phyloP scores from a whole-genome alignment of 2,113 vertebrate species.

The Oryzias melastigma region DNA sequence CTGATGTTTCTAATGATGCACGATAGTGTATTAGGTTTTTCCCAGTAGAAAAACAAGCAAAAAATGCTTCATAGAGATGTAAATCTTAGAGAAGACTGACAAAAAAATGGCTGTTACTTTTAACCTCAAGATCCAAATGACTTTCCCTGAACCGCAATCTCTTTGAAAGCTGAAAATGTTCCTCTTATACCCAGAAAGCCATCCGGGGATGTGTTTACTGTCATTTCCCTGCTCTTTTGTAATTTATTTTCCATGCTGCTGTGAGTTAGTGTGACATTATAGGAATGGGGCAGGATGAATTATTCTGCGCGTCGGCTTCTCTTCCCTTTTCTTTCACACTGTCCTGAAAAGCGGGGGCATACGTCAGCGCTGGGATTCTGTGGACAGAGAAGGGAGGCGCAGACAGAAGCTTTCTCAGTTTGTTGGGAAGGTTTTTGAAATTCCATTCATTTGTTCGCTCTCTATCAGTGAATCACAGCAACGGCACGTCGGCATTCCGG shows the following conservation, averaged over 20 bases:
- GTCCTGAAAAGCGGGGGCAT: slow-evolving; percentile 19
- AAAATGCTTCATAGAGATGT: slow-evolving; percentile 20
- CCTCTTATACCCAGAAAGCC: slow-evolving; percentile 42
- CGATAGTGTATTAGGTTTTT: slow-evolving; percentile 36
- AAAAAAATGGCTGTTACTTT: slow-evolving; percentile 39
- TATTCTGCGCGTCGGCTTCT: slow-evolving; percentile 23
- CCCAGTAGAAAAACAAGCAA: slow-evolving; percentile 16
- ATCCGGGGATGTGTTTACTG: slow-evolving; percentile 55
- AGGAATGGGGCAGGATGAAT: slow-evolving; percentile 33
- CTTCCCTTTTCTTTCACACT: slow-evolving; percentile 26
- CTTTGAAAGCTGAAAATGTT: slow-evolving; percentile 31
- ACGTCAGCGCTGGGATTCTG: slow-evolving; percentile 25
- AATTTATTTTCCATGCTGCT: slow-evolving; percentile 46
- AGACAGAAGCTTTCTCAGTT: slow-evolving; percentile 11
- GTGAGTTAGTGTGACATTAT: slow-evolving; percentile 54
- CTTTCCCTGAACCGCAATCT: slow-evolving; percentile 31
- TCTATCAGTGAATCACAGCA: slow-evolving; percentile 36
- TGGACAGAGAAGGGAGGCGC: slow-evolving; percentile 14
- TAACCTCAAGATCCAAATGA: slow-evolving; percentile 48
- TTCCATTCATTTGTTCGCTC: slow-evolving; percentile 37
- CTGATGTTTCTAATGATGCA: slow-evolving; percentile 5
- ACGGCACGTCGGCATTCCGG: slow-evolving; percentile 31
- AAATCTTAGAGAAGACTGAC: slow-evolving; percentile 36
- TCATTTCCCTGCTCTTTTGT: slow-evolving; percentile 44
- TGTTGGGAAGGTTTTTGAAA: slow-evolving; percentile 12